These are phyloP conservation scores for Drosophila nigritarsus DNA, from an alignment of 2,888 invertebrate genomes.

Conservation along the genomic window DNA sequence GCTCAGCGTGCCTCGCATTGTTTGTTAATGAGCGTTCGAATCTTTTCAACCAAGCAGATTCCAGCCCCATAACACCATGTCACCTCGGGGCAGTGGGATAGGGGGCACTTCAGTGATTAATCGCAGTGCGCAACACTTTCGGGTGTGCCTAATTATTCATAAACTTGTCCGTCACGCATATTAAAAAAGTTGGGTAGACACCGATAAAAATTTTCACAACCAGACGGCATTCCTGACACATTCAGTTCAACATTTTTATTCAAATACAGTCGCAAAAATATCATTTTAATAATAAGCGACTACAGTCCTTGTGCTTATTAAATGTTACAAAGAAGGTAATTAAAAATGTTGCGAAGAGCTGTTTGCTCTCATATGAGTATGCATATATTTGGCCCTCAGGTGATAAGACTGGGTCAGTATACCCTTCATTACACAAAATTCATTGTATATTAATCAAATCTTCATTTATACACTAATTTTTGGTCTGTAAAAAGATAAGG, in stretches of 20 bases:
- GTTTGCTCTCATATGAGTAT: constrained; percentile 23
- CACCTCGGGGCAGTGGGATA: background rate
- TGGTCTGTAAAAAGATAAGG: background rate
- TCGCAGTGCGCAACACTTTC: constrained; percentile 51
- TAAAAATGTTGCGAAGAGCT: constrained; percentile 34
- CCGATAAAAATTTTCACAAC: constrained; percentile 53
- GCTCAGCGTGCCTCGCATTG: constrained; percentile 45
- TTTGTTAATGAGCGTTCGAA: constrained; percentile 64
- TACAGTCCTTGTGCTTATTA: constrained; percentile 51
- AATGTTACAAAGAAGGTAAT: constrained; percentile 44
- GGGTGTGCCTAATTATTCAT: constrained; percentile 72
- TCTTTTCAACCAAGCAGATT: constrained; percentile 32
- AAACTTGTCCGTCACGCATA: constrained; percentile 68
- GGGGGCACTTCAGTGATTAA: constrained; percentile 51
- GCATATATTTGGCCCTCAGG: constrained; percentile 19
- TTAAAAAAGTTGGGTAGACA: constrained; percentile 63
- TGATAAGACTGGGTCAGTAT: background rate
- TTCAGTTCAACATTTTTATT: constrained; percentile 54
- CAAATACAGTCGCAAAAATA: constrained; percentile 13
- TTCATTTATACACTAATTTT: background rate
- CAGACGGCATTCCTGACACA: constrained; percentile 54
- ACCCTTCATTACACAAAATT: background rate
- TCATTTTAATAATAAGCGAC: background rate
- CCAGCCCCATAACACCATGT: background rate
- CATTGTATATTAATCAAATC: background rate